These are phyloP conservation scores for Lagorchestes hirsutus DNA, from an alignment of 2,797 vertebrate genomes.

Conservation along the genomic window DNA sequence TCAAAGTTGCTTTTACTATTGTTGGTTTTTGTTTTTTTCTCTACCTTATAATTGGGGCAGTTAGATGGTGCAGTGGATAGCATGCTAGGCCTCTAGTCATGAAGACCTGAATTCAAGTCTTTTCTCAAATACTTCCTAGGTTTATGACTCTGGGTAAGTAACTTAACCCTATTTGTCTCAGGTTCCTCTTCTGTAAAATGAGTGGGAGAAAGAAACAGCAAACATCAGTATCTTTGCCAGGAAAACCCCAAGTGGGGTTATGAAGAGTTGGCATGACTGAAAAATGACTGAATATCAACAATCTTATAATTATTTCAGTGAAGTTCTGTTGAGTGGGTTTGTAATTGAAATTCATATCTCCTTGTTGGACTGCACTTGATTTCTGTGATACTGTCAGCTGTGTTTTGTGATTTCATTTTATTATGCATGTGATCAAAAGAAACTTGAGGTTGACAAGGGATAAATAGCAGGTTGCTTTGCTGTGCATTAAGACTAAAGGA, in stretches of 20 bases:
- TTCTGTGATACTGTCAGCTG: not conserved
- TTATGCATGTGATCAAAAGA: not conserved
- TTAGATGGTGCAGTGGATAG: not conserved
- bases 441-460: slow-evolving; percentile 34
- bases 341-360: not conserved
- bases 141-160: not conserved
- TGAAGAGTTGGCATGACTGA: not conserved
- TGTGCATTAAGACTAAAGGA: slow-evolving; percentile 30
- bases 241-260: not conserved
- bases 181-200: not conserved
- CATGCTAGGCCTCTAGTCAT: not conserved
- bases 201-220: not conserved
- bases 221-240: not conserved
- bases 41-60: not conserved
- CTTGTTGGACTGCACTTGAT: not conserved
- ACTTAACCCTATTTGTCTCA: not conserved
- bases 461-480: slow-evolving; percentile 1
- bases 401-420: slow-evolving; percentile 30
- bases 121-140: not conserved
- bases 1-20: not conserved
- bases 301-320: slow-evolving; percentile 1
- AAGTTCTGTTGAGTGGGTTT: not conserved
- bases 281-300: not conserved
- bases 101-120: not conserved
- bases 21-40: not conserved